These are phyloP conservation scores for Euphydryas editha DNA, from an alignment of 2,888 invertebrate species.

Conservation along the genomic window DNA sequence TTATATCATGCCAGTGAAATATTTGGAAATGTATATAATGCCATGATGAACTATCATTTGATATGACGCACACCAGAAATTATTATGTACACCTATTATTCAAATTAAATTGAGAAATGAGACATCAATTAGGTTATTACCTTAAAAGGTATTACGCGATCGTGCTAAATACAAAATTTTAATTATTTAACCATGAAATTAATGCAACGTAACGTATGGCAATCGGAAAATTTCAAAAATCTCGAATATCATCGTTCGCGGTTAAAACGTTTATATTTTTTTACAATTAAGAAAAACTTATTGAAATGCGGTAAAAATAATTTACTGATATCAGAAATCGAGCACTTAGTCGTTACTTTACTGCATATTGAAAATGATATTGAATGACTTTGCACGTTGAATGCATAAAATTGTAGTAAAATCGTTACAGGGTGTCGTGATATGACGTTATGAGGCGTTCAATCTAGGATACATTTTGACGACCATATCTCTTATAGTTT, in stretches of 20 bases:
- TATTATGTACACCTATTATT: too few species aligned
- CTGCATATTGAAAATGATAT: constrained; percentile 68
- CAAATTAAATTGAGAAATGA: too few species aligned
- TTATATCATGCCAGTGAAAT: too few species aligned
- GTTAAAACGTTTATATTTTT: neutral
- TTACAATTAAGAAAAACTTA: constrained; percentile 11
- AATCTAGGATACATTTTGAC: constrained; percentile 2
- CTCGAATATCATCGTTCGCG: neutral
- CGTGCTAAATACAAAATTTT: too few species aligned
- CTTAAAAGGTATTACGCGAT: too few species aligned
- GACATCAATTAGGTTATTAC: too few species aligned
- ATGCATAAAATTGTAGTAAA: constrained; percentile 50
- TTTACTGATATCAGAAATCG: constrained; percentile 21
- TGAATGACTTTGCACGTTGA: constrained; percentile 57
- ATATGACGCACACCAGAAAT: too few species aligned
- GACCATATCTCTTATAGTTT: neutral
- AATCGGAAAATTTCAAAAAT: too few species aligned
- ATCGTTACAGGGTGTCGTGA: constrained; percentile 41
- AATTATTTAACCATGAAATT: too few species aligned
- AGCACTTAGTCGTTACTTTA: constrained; percentile 55
- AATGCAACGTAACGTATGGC: too few species aligned
- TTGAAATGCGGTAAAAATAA: neutral
- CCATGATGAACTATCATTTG: too few species aligned
- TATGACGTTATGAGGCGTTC: constrained; percentile 30
- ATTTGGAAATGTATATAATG: too few species aligned